A percentile compares a stretch with the other conserved stretches of the same genome.
phyloP scores from a whole-genome alignment of 2,888 invertebrate genomes.

The Galerucella calmariensis region DNA sequence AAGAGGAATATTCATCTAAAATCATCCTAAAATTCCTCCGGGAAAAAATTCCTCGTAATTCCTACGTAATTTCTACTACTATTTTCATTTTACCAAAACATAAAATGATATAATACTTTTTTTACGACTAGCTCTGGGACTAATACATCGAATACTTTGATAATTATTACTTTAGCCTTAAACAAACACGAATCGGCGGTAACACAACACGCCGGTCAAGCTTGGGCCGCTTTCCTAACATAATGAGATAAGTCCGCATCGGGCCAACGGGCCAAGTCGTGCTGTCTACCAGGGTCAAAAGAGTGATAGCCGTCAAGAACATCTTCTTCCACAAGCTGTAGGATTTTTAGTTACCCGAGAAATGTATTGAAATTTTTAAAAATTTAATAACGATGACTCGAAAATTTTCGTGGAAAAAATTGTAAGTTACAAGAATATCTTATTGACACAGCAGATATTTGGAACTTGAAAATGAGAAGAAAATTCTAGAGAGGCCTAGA shows the following conservation, averaged over 20 bases:
- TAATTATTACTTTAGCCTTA: conserved; percentile 57
- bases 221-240: conserved; percentile 50
- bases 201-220: conserved; percentile 50
- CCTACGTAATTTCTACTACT: too few species aligned
- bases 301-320: conserved; percentile 61
- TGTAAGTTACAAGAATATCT: too few species aligned
- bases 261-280: conserved; percentile 50
- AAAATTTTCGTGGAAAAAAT: too few species aligned
- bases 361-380: background rate
- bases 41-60: too few species aligned
- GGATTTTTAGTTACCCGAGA: conserved; percentile 38
- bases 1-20: too few species aligned
- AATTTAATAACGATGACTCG: too few species aligned
- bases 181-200: conserved; percentile 59
- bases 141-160: conserved; percentile 42
- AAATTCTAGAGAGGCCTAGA: background rate
- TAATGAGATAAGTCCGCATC: conserved; percentile 51
- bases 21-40: too few species aligned
- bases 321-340: conserved; percentile 43
- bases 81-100: too few species aligned
- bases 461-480: background rate
- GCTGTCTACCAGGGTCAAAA: conserved; percentile 56
- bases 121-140: conserved; percentile 25
- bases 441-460: too few species aligned
- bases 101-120: background rate